Evolutionary conservation across 2,113 vertebrate genomes (phyloP), one percentile per base, ranked within the genome.

Genomic region (Heliornis fulica): DNA sequence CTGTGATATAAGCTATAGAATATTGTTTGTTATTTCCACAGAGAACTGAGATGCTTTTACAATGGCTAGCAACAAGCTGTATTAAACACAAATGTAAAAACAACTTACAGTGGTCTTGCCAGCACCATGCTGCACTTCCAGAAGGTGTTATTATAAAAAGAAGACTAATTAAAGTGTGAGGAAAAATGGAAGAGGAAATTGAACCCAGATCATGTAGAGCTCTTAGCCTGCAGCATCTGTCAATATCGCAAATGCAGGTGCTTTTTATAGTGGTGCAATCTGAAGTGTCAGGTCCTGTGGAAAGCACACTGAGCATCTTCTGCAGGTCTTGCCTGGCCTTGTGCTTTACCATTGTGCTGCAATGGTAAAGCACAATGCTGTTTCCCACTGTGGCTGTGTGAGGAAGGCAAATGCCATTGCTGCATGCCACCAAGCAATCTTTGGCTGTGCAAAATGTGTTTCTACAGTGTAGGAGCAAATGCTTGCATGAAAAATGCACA

Each of bases 101-200:
- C 50, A 77, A 72, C 85, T 91, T 93, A 83, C 43, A 65, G 41
- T 31, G 8, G 59, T 20, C 41, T 91, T 96, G 46, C 59, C 66
- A 90, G 59, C 34, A 63, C 94, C 63, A 74, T 70, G 41, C 76
- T 93, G 66, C 56, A 94, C 70, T 93, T 94, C 92, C 94, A 94
- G 94, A 80, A 94, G 82, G 79, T 93, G 63, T 91, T 91, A n/a
- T 85, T 95, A 51, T 72, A 83, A 93, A 91, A 80, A 3, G 13
- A 85, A 87, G 41, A 46, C 66, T 91, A 95, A 89, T 86, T 85
- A 56, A 94, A 80, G 56, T 38, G 54, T 79, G 66, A 68, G 19
- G 20, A 34, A 74, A 94, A 88, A 83, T 61, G 31, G 57, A 89
- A 91, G 66, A 80, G 68, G 71, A 91, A 93, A 88, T 90, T 80